phyloP scores from a whole-genome alignment of 1,140 invertebrate genomes.

The Triops longicaudatus region DNA sequence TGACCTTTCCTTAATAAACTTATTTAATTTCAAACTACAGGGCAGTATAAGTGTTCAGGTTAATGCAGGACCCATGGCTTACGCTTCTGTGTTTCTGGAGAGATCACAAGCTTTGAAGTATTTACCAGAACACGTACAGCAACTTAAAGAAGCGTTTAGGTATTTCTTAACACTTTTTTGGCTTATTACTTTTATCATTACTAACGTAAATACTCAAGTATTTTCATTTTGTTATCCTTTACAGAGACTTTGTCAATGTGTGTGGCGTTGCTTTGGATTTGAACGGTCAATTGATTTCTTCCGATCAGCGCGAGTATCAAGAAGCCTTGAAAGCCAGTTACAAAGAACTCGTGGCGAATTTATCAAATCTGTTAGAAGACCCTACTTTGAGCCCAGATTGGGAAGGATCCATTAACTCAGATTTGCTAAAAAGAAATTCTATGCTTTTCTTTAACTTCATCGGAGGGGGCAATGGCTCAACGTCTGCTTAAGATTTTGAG shows the following conservation, averaged over 20 bases:
- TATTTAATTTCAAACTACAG: constrained; percentile 39
- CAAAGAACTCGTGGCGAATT: constrained; percentile 67
- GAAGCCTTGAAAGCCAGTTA: constrained; percentile 74
- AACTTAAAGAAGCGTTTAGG: constrained; percentile 78
- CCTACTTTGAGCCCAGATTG: constrained; percentile 29
- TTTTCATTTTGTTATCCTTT: constrained; percentile 36
- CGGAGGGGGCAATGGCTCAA: constrained; percentile 21
- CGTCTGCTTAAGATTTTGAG: constrained; percentile 17
- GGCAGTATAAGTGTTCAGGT: constrained; percentile 78
- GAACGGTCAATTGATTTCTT: constrained; percentile 71
- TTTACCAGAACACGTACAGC: constrained; percentile 69
- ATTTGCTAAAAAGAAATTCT: constrained; percentile 21
- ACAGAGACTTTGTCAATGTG: constrained; percentile 75
- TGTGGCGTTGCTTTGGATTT: constrained; percentile 78
- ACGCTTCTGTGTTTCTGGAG: constrained; percentile 80
- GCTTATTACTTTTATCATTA: neutral
- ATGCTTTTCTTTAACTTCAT: constrained; percentile 22
- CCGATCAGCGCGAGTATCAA: constrained; percentile 83
- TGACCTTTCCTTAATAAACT: constrained; percentile 32
- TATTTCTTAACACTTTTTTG: constrained; percentile 40
- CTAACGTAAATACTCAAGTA: constrained; percentile 35
- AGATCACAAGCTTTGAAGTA: constrained; percentile 52
- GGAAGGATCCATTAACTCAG: constrained; percentile 22
- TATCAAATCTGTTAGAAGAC: constrained; percentile 45
- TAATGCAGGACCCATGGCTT: constrained; percentile 88